phyloP scores from a whole-genome alignment of 2,113 vertebrate species.

The Cyprinodon variegatus region DNA sequence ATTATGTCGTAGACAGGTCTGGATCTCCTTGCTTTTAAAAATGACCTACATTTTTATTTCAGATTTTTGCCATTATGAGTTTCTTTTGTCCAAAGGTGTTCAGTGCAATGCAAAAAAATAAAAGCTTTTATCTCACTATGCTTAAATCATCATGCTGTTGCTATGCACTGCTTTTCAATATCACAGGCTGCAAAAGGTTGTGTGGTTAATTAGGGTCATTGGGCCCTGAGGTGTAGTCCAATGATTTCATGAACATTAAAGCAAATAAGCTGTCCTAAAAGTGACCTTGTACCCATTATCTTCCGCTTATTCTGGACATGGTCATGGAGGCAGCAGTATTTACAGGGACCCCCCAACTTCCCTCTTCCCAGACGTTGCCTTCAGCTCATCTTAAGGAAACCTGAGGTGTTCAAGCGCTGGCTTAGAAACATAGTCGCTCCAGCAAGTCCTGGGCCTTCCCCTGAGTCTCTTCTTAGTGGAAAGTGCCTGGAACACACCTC shows the following conservation, averaged over 20 bases:
- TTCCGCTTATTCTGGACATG: too few relatives aligned
- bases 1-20: not conserved
- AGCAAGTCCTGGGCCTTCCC: too few relatives aligned
- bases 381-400: too few relatives aligned
- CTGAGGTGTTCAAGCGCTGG: too few relatives aligned
- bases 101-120: not conserved
- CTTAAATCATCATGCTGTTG: not conserved
- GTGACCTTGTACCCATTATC: too few relatives aligned
- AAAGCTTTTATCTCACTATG: not conserved
- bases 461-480: too few relatives aligned
- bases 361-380: too few relatives aligned
- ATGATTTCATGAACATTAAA: conserved; percentile 10
- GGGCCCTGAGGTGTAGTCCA: conserved; percentile 20
- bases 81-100: not conserved
- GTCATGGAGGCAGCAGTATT: too few relatives aligned
- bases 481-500: too few relatives aligned
- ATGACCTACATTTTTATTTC: not conserved
- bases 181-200: conserved; percentile 14
- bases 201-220: not conserved
- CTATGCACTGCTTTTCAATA: not conserved
- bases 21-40: not conserved
- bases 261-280: not conserved
- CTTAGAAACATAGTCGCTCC: too few relatives aligned
- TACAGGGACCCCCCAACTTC: too few relatives aligned
- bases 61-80: not conserved